These are phyloP conservation scores for Gymnodraco acuticeps DNA, from an alignment of 2,797 vertebrate genomes.

Conservation along the genomic window DNA sequence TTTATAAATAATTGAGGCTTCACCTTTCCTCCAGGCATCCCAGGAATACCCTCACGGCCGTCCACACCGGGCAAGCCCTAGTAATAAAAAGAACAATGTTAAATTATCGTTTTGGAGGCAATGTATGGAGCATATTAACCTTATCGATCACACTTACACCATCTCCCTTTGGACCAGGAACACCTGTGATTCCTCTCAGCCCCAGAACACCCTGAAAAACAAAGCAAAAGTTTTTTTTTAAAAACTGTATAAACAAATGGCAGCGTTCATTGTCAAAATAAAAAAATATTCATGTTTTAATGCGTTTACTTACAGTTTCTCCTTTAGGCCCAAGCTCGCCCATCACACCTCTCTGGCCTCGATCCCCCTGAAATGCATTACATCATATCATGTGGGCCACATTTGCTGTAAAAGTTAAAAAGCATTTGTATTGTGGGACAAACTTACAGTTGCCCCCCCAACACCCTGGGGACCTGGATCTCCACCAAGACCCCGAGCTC, in stretches of 20 bases:
- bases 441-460: slow-evolving; percentile 91
- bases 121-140: not conserved
- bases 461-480: slow-evolving; percentile 93
- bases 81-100: slow-evolving; percentile 27
- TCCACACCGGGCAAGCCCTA: slow-evolving; percentile 95
- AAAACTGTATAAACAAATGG: not conserved
- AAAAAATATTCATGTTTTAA: not conserved
- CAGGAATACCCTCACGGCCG: slow-evolving; percentile 95
- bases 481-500: slow-evolving; percentile 91
- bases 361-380: slow-evolving; percentile 89
- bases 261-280: not conserved
- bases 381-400: not conserved
- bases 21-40: slow-evolving; percentile 96
- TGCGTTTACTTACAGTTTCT: slow-evolving; percentile 84
- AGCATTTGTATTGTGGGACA: slow-evolving; percentile 5
- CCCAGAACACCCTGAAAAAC: slow-evolving; percentile 89
- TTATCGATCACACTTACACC: slow-evolving; percentile 83
- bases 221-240: slow-evolving; percentile 32
- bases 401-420: slow-evolving; percentile 6
- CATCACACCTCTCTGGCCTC: slow-evolving; percentile 90
- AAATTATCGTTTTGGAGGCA: slow-evolving; percentile 15
- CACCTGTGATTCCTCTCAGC: slow-evolving; percentile 91
- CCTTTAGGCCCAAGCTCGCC: slow-evolving; percentile 94
- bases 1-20: slow-evolving; percentile 1
- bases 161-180: slow-evolving; percentile 96